Evolutionary conservation across 2,888 invertebrate genomes (phyloP).

Genomic region (Lithophane leautieri): DNA sequence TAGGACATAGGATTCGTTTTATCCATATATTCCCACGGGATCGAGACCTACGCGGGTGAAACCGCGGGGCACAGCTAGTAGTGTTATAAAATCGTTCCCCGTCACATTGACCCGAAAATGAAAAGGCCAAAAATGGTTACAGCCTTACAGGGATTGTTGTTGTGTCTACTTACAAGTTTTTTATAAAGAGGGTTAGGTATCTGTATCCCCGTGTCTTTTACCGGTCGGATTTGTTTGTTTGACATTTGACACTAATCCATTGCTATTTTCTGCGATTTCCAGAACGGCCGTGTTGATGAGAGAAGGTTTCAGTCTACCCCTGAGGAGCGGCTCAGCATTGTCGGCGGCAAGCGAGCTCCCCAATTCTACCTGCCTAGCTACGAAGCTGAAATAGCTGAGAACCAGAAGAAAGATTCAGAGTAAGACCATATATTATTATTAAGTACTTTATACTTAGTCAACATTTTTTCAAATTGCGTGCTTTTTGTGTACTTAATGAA

Average conservation of each 20-base stretch:
- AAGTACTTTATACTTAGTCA: too few species aligned
- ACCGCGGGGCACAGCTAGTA: too few species aligned
- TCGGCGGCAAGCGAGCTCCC: conserved; percentile 99
- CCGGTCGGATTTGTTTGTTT: background rate
- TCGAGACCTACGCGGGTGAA: too few species aligned
- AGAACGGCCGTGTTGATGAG: conserved; percentile 97
- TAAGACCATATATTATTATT: conserved; percentile 87
- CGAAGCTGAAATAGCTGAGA: conserved; percentile 98
- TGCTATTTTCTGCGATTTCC: conserved; percentile 68
- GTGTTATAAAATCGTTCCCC: background rate
- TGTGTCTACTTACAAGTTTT: too few species aligned
- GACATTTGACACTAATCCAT: background rate
- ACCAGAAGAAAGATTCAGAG: conserved; percentile 99
- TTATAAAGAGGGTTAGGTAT: background rate
- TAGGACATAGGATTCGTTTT: too few species aligned
- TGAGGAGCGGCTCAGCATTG: conserved; percentile 97
- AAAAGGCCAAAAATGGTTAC: background rate
- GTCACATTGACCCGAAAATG: background rate
- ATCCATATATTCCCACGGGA: too few species aligned
- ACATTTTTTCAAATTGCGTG: background rate
- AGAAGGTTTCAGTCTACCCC: conserved; percentile 97
- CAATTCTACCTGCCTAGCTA: conserved; percentile 99
- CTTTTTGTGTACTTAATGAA: background rate
- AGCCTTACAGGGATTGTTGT: too few species aligned
- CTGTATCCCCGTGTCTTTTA: background rate